Conservation (phyloP, 2,888 invertebrate species). For the Scrobipalpa atriplicella region DNA sequence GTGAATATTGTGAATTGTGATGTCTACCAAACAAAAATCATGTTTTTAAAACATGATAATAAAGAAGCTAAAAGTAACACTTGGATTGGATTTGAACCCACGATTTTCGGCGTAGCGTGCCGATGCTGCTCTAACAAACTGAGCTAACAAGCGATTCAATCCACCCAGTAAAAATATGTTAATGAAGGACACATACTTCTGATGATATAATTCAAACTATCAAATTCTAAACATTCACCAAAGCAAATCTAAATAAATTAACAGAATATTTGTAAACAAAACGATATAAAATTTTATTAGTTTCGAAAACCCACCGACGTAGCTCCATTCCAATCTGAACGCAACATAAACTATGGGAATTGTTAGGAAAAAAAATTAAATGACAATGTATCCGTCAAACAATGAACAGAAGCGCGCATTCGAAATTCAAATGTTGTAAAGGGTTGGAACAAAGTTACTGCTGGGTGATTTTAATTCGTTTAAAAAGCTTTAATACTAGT, state of each 20-base stretch:
- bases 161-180: too few species aligned
- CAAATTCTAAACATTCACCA: not conserved
- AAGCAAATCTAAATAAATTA: not conserved
- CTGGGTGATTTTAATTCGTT: not conserved
- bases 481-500: too few species aligned
- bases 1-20: too few species aligned
- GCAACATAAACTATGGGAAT: constrained; percentile 12
- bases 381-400: constrained; percentile 52
- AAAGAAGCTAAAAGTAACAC: too few species aligned
- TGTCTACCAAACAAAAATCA: too few species aligned
- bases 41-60: too few species aligned
- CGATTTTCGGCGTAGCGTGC: too few species aligned
- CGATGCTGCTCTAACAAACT: too few species aligned
- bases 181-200: too few species aligned
- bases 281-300: constrained; percentile 31
- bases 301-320: constrained; percentile 45
- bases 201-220: too few species aligned
- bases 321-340: constrained; percentile 32
- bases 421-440: constrained; percentile 48
- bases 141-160: too few species aligned
- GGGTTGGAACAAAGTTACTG: constrained; percentile 2
- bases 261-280: constrained; percentile 16
- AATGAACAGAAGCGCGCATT: constrained; percentile 51
- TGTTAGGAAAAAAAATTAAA: constrained; percentile 42
- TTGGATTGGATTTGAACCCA: too few species aligned